Evolutionary conservation across 1,140 invertebrate species (phyloP).

Genomic region (Pinna nobilis): DNA sequence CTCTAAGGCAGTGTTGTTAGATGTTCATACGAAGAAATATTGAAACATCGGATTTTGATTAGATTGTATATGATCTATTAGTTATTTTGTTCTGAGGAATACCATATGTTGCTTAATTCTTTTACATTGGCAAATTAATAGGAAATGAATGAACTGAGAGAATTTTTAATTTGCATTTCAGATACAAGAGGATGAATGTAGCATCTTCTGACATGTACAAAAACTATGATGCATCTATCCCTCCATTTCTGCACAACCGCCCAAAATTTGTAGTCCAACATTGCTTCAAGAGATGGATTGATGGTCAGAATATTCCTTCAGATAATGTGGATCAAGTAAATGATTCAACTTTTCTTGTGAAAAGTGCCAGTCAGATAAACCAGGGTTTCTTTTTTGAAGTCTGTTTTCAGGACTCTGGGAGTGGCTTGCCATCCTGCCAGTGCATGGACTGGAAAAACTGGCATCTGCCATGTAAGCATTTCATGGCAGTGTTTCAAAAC

Average conservation of each 20-base stretch:
- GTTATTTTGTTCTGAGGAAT: no score
- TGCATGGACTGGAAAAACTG: conserved; percentile 6
- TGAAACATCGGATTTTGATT: no score
- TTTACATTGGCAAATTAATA: no score
- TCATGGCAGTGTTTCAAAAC: conserved; percentile 5
- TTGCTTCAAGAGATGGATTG: background rate
- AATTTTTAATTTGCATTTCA: no score
- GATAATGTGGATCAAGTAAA: background rate
- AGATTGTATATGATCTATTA: no score
- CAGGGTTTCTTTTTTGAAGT: background rate
- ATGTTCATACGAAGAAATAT: no score
- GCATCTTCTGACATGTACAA: no score
- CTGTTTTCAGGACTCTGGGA: background rate
- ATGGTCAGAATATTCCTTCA: background rate
- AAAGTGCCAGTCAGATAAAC: background rate
- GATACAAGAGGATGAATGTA: no score
- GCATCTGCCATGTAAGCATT: conserved; percentile 12
- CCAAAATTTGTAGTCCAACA: background rate
- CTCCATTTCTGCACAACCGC: conserved; percentile 3
- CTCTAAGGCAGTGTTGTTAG: no score
- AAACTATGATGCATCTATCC: background rate
- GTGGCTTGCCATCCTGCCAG: background rate
- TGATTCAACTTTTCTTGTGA: background rate
- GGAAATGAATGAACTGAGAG: no score
- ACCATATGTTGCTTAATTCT: no score